Conservation (phyloP, 2,888 invertebrate species). For the Helicoverpa assulta region DNA sequence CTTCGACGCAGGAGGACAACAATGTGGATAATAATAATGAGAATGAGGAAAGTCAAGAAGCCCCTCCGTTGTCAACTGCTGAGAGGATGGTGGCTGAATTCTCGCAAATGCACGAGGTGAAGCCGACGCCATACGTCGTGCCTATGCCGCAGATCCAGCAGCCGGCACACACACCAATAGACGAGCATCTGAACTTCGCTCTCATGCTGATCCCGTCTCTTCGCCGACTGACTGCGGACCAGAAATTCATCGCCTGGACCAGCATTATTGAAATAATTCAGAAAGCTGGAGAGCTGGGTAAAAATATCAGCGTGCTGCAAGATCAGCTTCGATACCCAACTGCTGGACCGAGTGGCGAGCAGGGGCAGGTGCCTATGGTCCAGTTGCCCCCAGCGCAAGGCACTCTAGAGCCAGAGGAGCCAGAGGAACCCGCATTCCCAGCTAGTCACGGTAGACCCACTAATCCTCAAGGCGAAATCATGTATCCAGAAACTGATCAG, state of each 20-base stretch:
- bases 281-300: neutral
- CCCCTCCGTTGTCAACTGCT: neutral
- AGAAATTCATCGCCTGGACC: neutral
- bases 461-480: slow-evolving; percentile 5
- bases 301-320: neutral
- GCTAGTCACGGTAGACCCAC: slow-evolving; percentile 1
- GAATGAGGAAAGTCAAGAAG: neutral
- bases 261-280: neutral
- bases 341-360: neutral
- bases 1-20: neutral
- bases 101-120: neutral
- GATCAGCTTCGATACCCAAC: neutral
- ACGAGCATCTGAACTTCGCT: slow-evolving; percentile 1
- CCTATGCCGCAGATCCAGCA: neutral
- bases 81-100: neutral
- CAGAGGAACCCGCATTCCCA: neutral
- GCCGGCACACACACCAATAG: neutral
- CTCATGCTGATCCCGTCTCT: neutral
- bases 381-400: neutral
- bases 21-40: neutral
- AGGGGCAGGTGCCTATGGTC: neutral
- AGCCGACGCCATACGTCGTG: neutral
- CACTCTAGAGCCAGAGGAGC: neutral
- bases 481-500: slow-evolving; percentile 13
- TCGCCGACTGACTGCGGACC: neutral